Conservation (phyloP, 2,888 invertebrate genomes). For the Xestobium rufovillosum region DNA sequence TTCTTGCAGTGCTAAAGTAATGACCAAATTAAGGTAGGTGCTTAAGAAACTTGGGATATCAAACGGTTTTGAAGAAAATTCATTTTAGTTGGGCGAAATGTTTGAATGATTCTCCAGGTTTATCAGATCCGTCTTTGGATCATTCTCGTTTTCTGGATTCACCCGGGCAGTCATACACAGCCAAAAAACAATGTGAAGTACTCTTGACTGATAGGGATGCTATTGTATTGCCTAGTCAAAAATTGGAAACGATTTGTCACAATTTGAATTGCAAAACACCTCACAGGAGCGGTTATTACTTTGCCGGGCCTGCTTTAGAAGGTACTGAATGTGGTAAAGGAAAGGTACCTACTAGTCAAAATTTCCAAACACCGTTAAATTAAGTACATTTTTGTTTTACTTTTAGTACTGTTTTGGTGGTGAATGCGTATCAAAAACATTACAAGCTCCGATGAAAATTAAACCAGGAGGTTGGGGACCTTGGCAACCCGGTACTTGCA, state of each 20-base stretch:
- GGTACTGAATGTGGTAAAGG: constrained; percentile 64
- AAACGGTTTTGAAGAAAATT: constrained; percentile 3
- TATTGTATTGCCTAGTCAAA: constrained; percentile 41
- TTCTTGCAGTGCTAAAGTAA: constrained; percentile 61
- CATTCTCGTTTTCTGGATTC: constrained; percentile 56
- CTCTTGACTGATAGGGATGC: constrained; percentile 64
- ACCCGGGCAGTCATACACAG: constrained; percentile 64
- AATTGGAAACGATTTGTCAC: constrained; percentile 49
- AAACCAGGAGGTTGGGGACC: constrained; percentile 54
- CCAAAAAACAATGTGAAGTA: constrained; percentile 68
- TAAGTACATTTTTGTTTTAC: constrained; percentile 12
- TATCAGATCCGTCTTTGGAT: constrained; percentile 46
- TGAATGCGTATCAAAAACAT: constrained; percentile 47
- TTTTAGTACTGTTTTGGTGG: constrained; percentile 62
- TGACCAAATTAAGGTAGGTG: constrained; percentile 51
- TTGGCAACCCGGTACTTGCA: constrained; percentile 56
- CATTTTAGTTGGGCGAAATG: constrained; percentile 56
- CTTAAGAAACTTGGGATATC: too few species aligned
- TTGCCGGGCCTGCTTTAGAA: constrained; percentile 75
- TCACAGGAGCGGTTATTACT: constrained; percentile 64
- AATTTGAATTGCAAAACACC: constrained; percentile 66
- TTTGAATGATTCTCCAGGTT: constrained; percentile 51
- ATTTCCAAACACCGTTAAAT: constrained; percentile 1
- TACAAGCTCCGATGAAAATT: constrained; percentile 38
- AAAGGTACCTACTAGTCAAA: constrained; percentile 47